Conservation (phyloP, 2,797 vertebrate species). For the Huso huso region DNA sequence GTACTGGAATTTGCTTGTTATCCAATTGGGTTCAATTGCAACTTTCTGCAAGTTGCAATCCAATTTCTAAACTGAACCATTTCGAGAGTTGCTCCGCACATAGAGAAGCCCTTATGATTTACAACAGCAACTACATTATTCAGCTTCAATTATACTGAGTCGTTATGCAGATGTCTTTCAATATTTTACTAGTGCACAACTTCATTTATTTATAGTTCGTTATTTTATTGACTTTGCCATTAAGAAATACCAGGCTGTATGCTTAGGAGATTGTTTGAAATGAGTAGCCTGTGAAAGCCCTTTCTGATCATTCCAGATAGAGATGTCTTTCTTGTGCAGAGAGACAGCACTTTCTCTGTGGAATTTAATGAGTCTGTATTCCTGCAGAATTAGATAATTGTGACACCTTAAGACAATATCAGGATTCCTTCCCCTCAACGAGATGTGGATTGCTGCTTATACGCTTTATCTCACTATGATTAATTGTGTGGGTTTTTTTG, state of each 20-base stretch:
- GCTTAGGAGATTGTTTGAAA: background rate
- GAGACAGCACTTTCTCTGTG: background rate
- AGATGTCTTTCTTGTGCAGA: background rate
- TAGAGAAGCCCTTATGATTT: background rate
- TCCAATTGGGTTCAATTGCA: background rate
- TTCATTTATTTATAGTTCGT: background rate
- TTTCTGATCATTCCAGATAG: background rate
- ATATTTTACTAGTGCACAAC: background rate
- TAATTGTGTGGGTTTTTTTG: background rate
- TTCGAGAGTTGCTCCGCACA: no score
- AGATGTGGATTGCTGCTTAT: background rate
- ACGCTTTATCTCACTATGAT: background rate
- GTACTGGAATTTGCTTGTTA: no score
- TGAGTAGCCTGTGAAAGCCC: background rate
- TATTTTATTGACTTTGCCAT: background rate
- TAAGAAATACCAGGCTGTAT: background rate
- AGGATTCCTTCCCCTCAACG: background rate
- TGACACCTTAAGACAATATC: conserved; percentile 1
- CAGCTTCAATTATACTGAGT: background rate
- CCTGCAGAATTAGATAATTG: background rate
- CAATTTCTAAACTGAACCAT: background rate
- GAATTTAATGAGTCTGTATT: background rate
- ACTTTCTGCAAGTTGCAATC: background rate
- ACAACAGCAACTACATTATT: conserved; percentile 2
- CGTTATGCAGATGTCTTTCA: background rate